These are phyloP conservation scores for Ischnus inquisitorius DNA, from an alignment of 2,888 invertebrate genomes.

Conservation along the genomic window DNA sequence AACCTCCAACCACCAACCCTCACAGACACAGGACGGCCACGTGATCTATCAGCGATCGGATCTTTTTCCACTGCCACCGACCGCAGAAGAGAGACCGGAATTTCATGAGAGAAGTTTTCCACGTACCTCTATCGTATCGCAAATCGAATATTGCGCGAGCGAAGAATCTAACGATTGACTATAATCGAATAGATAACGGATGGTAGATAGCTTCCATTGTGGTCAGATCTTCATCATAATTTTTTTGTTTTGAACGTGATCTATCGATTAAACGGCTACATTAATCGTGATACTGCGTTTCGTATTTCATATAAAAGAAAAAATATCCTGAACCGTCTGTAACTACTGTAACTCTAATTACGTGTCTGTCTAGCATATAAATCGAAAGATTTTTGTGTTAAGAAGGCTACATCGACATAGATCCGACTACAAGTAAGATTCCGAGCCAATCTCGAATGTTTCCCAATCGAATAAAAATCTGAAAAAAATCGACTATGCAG, in stretches of 20 bases:
- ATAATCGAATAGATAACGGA: slow-evolving; percentile 58
- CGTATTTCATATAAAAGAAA: too few relatives aligned
- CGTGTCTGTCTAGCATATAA: too few relatives aligned
- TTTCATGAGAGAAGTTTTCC: slow-evolving; percentile 77
- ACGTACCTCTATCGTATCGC: slow-evolving; percentile 28
- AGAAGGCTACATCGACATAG: not conserved
- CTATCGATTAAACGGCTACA: not conserved
- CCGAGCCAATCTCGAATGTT: too few relatives aligned
- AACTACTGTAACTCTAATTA: too few relatives aligned
- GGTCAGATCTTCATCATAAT: slow-evolving; percentile 9
- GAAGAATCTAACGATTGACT: slow-evolving; percentile 58
- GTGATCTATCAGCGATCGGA: slow-evolving; percentile 62
- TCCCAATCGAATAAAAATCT: too few relatives aligned
- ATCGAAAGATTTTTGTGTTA: too few relatives aligned
- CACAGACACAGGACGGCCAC: slow-evolving; percentile 1
- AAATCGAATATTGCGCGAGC: slow-evolving; percentile 45
- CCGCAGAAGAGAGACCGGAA: slow-evolving; percentile 53
- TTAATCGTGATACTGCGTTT: not conserved
- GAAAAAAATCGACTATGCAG: too few relatives aligned
- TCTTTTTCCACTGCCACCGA: slow-evolving; percentile 39
- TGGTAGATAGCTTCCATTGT: slow-evolving; percentile 28
- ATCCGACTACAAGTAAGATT: not conserved
- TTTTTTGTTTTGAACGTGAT: slow-evolving; percentile 2
- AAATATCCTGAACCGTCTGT: too few relatives aligned
- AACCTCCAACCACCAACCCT: too few relatives aligned